phyloP scores from a whole-genome alignment of 1,140 invertebrate species.

The Meloidogyne exigua region DNA sequence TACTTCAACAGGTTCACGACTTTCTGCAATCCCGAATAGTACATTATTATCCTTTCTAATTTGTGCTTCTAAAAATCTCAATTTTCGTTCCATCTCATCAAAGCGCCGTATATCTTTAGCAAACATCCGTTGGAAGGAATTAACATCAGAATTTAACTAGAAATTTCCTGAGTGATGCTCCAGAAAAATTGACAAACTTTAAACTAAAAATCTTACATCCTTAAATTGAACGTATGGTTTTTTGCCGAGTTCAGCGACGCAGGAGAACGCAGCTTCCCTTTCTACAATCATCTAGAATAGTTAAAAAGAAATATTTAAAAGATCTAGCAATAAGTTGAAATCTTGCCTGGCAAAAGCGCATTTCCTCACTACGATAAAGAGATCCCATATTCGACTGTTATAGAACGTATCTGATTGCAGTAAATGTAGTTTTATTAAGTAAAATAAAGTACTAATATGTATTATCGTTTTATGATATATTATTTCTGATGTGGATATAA shows the following conservation, averaged over 20 bases:
- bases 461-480: too few relatives aligned
- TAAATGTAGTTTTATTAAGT: too few relatives aligned
- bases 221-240: slow-evolving; percentile 83
- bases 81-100: slow-evolving; percentile 86
- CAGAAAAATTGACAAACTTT: slow-evolving; percentile 15
- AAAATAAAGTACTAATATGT: too few relatives aligned
- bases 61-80: slow-evolving; percentile 67
- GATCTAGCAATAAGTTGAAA: not conserved
- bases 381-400: slow-evolving; percentile 63
- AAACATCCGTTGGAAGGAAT: slow-evolving; percentile 85
- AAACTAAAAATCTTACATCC: slow-evolving; percentile 72
- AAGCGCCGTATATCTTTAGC: slow-evolving; percentile 83
- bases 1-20: slow-evolving; percentile 41
- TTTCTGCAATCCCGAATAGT: slow-evolving; percentile 45
- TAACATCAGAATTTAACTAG: slow-evolving; percentile 74
- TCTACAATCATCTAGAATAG: slow-evolving; percentile 84
- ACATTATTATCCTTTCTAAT: slow-evolving; percentile 61
- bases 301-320: too few relatives aligned
- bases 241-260: slow-evolving; percentile 83
- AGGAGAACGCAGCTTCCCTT: slow-evolving; percentile 81
- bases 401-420: too few relatives aligned
- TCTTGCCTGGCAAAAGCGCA: slow-evolving; percentile 70
- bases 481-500: too few relatives aligned
- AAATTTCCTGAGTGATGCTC: not conserved
- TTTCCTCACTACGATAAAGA: slow-evolving; percentile 83